A percentile compares a stretch with the other conserved stretches of the same genome.
phyloP scores from a whole-genome alignment of 2,888 invertebrate species.

The Brachylomia viminalis region DNA sequence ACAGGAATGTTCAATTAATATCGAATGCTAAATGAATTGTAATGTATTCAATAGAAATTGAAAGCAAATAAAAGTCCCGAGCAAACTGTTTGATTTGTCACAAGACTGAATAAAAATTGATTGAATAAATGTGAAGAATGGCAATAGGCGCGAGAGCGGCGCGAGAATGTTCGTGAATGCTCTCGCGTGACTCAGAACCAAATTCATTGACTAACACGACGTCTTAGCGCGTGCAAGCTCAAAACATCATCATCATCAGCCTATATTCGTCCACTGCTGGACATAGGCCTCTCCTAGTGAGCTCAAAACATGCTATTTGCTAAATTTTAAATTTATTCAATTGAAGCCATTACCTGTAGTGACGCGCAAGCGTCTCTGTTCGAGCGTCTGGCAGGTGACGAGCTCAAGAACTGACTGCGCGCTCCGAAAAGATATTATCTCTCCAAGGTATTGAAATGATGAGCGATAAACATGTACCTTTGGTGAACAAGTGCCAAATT shows the following conservation, averaged over 20 bases:
- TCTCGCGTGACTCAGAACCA: neutral
- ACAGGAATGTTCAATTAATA: neutral
- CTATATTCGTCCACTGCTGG: too few relatives aligned
- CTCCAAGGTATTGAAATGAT: neutral
- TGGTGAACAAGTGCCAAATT: neutral
- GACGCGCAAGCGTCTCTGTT: neutral
- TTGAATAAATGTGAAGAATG: slow-evolving; percentile 15
- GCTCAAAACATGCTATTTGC: neutral
- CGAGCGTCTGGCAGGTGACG: neutral
- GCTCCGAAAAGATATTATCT: neutral
- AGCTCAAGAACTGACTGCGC: neutral
- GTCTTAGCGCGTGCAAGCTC: neutral
- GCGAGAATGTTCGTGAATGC: neutral
- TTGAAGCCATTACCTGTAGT: neutral
- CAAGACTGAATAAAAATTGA: slow-evolving; percentile 16
- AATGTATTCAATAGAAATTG: slow-evolving; percentile 4
- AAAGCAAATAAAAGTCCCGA: slow-evolving; percentile 3
- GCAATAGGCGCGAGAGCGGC: too few relatives aligned
- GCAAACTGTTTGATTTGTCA: slow-evolving; percentile 8
- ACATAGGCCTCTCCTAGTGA: too few relatives aligned
- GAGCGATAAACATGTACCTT: neutral
- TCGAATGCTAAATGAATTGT: neutral
- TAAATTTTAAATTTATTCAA: slow-evolving; percentile 6
- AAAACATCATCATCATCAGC: too few relatives aligned
- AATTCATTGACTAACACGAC: neutral